Evolutionary conservation across 1,140 invertebrate genomes (phyloP).

Genomic region (Cotesia glomerata): DNA sequence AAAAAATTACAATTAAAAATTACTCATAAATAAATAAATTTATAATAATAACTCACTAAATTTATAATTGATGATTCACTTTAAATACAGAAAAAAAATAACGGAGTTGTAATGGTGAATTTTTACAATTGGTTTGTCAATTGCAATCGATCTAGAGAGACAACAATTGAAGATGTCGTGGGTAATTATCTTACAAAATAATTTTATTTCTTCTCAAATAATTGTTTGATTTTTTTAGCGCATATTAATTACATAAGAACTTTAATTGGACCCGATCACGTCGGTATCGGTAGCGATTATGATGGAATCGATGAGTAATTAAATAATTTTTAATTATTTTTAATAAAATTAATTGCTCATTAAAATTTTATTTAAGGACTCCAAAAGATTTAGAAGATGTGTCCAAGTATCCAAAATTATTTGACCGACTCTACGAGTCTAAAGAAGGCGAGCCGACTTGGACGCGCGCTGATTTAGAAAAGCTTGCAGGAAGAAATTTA

Average conservation of each 20-base stretch:
- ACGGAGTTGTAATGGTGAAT: constrained; percentile 72
- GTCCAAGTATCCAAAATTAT: constrained; percentile 72
- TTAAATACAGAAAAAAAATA: constrained; percentile 54
- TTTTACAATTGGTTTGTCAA: constrained; percentile 67
- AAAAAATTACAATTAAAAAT: not conserved
- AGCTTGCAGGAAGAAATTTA: constrained; percentile 74
- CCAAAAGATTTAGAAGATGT: constrained; percentile 73
- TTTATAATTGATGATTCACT: not conserved
- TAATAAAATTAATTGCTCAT: constrained; percentile 5
- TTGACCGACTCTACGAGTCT: constrained; percentile 65
- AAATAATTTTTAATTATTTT: not conserved
- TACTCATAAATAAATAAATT: constrained; percentile 3
- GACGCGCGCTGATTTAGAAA: constrained; percentile 72
- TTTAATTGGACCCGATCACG: constrained; percentile 65
- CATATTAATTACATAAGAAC: constrained; percentile 72
- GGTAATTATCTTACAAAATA: constrained; percentile 45
- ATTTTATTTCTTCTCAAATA: constrained; percentile 16
- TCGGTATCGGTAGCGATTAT: constrained; percentile 67
- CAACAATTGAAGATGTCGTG: constrained; percentile 55
- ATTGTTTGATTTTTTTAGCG: constrained; percentile 59
- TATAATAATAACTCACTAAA: no score
- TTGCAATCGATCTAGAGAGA: constrained; percentile 48
- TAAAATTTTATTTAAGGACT: constrained; percentile 51
- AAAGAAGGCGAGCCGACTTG: constrained; percentile 61
- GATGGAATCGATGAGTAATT: constrained; percentile 65